Base-by-base conservation (phyloP, 2,888 invertebrate genomes). In the Xestoiulus laeticollis region DNA sequence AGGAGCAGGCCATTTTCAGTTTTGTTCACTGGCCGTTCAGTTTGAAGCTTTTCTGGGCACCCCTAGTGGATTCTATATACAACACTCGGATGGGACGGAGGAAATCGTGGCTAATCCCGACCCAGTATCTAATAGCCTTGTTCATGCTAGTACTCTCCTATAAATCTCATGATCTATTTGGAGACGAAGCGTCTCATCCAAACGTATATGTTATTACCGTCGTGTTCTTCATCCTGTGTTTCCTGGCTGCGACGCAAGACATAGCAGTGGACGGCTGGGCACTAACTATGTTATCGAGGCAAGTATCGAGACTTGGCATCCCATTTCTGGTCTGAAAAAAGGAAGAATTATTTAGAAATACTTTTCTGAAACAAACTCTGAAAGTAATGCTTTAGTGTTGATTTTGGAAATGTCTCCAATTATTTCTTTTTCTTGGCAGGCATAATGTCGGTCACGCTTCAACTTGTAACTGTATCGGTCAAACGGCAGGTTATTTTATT, bases 221-320 rank as follows among this genome's bases (percentile, higher is more conserved):
- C 19, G 93, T 97, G 88, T 99, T 99, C 93, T 96, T 99, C 91
- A 93, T 95, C 88, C 93, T 99, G 3, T 99, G 99, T 91, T 98
- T 99, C 91, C 93, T 99, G 90, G 99, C 99, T 6, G 99, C 99
- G 1, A 99, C 99, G 1, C 99, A 99, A 93, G 99, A 99, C 92
- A 99, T 99, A 91, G 99, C 98, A 22, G 99, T 99, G 0, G 99
- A 99, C 93, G 99, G 99, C 32, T 99, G 99, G 99, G 99, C 99
- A 0, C 93, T 99, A 16, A 99, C 99, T 0, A 99, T 99, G 98
- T 93, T 99, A 1, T 96, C 97, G 91, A 96, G 97, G 95, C 97
- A 87, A 86, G 44, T 33, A 84, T 83, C 3, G 5, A 32, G 82
- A 19, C 38, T 68, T n/a, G n/a, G n/a, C n/a, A n/a, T n/a, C n/a